phyloP scores from a whole-genome alignment of 2,113 vertebrate genomes.

The Carettochelys insculpta region DNA sequence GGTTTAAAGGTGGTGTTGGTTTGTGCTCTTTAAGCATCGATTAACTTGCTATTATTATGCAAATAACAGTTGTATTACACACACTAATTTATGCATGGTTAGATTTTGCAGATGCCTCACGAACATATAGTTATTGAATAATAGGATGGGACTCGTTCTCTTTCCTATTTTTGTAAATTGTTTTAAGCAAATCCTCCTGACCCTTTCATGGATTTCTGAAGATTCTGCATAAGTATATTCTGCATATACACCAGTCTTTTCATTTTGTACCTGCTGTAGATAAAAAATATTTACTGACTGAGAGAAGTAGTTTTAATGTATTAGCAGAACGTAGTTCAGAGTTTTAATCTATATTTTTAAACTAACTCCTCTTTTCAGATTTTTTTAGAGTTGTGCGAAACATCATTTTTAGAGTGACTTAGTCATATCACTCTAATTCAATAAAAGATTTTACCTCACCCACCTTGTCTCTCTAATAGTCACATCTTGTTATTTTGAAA shows the following conservation, averaged over 20 bases:
- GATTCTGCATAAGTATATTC: slow-evolving; percentile 10
- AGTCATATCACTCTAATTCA: not conserved
- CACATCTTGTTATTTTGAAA: not conserved
- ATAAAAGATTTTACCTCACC: not conserved
- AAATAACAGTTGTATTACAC: slow-evolving; percentile 99
- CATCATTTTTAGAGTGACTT: rapidly evolving
- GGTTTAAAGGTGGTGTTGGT: slow-evolving; percentile 98
- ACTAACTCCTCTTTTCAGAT: too few species aligned
- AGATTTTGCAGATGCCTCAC: slow-evolving; percentile 91
- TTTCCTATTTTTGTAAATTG: slow-evolving; percentile 71
- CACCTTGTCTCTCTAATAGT: not conserved
- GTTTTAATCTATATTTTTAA: slow-evolving; percentile 7
- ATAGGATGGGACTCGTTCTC: slow-evolving; percentile 79
- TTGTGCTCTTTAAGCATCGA: slow-evolving; percentile 98
- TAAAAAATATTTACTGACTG: not conserved
- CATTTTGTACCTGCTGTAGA: slow-evolving; percentile 8
- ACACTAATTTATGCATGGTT: slow-evolving; percentile 99
- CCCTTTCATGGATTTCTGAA: slow-evolving; percentile 56
- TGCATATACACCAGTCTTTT: slow-evolving; percentile 30
- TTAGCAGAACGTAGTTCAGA: not conserved
- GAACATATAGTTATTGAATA: slow-evolving; percentile 89
- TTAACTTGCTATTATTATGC: slow-evolving; percentile 99
- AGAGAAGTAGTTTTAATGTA: not conserved
- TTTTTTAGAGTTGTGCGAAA: too few species aligned
- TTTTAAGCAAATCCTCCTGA: slow-evolving; percentile 70